A percentile compares a stretch with the other conserved stretches of the same genome.
Conservation (phyloP, 2,888 invertebrate genomes). For the Spodoptera picta region DNA sequence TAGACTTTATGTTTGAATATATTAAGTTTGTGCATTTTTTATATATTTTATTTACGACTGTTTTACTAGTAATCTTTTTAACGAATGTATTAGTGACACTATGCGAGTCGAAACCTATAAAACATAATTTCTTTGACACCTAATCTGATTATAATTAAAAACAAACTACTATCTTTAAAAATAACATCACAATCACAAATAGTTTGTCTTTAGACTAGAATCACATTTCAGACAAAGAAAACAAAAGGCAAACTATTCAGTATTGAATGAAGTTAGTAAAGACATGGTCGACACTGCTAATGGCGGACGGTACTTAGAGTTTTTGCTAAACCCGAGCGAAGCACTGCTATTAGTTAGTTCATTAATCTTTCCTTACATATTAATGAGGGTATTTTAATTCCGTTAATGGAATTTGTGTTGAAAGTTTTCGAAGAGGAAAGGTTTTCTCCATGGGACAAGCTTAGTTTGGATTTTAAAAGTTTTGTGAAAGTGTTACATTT, state of each 20-base stretch:
- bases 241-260: conserved; percentile 25
- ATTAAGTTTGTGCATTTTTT: too few species aligned
- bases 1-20: too few species aligned
- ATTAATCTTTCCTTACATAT: conserved; percentile 67
- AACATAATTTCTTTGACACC: too few species aligned
- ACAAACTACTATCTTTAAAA: too few species aligned
- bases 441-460: conserved; percentile 23
- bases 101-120: too few species aligned
- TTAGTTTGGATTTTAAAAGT: conserved; percentile 4
- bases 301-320: conserved; percentile 36
- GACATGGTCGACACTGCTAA: conserved; percentile 32
- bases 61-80: too few species aligned
- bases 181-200: not conserved
- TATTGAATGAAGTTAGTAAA: conserved; percentile 13
- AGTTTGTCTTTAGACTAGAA: not conserved
- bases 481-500: not conserved
- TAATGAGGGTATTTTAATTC: conserved; percentile 68
- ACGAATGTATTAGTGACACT: too few species aligned
- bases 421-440: conserved; percentile 61
- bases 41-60: too few species aligned
- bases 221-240: conserved; percentile 9
- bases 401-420: conserved; percentile 64
- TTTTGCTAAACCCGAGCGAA: conserved; percentile 49
- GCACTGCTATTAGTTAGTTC: conserved; percentile 58
- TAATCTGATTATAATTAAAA: too few species aligned